These are phyloP conservation scores for Mormyrus proboscirostris DNA, from an alignment of 2,797 vertebrate species.

Conservation along the genomic window DNA sequence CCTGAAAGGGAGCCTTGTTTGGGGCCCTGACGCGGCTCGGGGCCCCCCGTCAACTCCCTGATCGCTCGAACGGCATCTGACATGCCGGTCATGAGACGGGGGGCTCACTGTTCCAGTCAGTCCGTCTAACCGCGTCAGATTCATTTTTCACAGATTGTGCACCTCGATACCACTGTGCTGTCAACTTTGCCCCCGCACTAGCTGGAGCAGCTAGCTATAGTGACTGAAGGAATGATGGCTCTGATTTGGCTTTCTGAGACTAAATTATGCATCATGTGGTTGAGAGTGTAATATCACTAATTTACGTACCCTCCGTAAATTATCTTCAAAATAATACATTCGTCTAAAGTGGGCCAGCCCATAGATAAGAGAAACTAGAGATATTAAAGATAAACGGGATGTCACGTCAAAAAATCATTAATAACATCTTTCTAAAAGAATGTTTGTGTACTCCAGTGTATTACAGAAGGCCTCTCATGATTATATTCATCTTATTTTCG, in stretches of 20 bases:
- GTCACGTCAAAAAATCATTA: slow-evolving; percentile 8
- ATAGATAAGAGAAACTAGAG: not conserved
- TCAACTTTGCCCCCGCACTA: not conserved
- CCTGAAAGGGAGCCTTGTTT: not conserved
- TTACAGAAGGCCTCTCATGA: not conserved
- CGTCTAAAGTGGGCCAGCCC: not conserved
- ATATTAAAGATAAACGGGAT: not conserved
- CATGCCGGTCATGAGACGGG: not conserved
- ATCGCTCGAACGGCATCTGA: not conserved
- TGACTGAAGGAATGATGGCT: not conserved
- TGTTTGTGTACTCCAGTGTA: not conserved
- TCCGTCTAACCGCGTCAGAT: too few species aligned
- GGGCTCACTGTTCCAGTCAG: not conserved
- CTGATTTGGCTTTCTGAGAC: not conserved
- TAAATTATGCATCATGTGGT: not conserved
- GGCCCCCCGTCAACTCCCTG: not conserved
- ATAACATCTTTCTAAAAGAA: not conserved
- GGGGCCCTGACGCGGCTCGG: too few species aligned
- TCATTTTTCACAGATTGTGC: not conserved
- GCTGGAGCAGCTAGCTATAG: not conserved
- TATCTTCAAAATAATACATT: not conserved
- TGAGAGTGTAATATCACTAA: not conserved
- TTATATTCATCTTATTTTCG: not conserved
- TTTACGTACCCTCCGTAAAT: not conserved
- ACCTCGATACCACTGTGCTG: not conserved